A percentile compares a stretch with the other conserved stretches of the same genome.
Conservation (phyloP, 2,113 vertebrate genomes). For the Chlorodrepanis virens region DNA sequence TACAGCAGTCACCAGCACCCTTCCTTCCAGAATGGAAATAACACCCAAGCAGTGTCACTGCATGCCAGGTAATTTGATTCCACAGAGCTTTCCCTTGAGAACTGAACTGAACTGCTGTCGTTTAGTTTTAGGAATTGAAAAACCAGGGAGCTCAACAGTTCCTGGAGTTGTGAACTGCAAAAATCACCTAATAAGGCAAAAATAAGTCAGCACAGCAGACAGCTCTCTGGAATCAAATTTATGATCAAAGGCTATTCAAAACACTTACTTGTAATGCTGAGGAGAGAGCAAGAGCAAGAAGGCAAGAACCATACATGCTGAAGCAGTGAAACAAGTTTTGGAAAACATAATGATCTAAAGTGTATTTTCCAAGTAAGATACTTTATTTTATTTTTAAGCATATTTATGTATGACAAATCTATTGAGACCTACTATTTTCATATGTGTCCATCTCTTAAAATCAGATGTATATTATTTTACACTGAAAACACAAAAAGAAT, state of each 20-base stretch:
- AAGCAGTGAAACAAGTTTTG: background rate
- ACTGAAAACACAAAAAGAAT: background rate
- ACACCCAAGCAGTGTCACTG: background rate
- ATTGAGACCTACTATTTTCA: background rate
- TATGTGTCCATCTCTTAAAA: background rate
- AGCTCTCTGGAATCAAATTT: slow-evolving; percentile 56
- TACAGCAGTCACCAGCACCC: background rate
- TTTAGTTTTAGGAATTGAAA: slow-evolving; percentile 16
- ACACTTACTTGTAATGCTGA: background rate
- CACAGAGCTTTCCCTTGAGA: background rate
- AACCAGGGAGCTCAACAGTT: slow-evolving; percentile 39
- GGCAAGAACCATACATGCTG: background rate
- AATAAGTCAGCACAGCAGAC: slow-evolving; percentile 63
- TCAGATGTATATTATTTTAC: background rate
- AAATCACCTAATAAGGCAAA: slow-evolving; percentile 68
- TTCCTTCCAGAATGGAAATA: background rate
- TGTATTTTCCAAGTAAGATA: background rate
- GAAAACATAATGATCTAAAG: background rate
- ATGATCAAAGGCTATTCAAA: slow-evolving; percentile 66
- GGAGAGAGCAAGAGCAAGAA: background rate
- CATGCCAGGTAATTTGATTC: background rate
- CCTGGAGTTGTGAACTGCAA: slow-evolving; percentile 42
- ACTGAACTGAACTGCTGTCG: background rate
- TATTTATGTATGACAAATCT: background rate
- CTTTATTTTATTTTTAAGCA: background rate